Conservation (phyloP, 2,113 vertebrate genomes). For the Varanus salvator region DNA sequence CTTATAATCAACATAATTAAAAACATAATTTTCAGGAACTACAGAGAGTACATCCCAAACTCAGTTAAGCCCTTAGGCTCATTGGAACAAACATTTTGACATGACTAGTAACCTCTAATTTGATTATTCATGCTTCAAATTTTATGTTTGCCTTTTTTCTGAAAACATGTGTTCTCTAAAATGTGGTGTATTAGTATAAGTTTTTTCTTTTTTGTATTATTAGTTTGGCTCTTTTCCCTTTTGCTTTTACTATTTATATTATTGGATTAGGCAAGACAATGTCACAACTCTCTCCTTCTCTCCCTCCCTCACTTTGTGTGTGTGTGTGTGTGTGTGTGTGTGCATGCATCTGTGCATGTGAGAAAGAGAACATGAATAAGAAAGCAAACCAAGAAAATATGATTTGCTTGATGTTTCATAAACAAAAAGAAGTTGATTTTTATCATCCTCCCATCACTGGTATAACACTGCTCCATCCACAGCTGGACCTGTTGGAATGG, state of each 20-base stretch:
- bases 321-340: not conserved
- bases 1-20: too few species aligned
- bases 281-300: too few species aligned
- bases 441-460: not conserved
- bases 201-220: constrained; percentile 2
- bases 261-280: too few species aligned
- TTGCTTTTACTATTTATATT: not conserved
- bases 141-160: not conserved
- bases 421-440: constrained; percentile 13
- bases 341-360: too few species aligned
- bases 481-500: not conserved
- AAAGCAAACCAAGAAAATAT: accelerated
- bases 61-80: too few species aligned
- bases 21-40: too few species aligned
- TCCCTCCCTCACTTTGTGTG: too few species aligned
- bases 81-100: too few species aligned
- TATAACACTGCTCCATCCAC: not conserved
- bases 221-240: not conserved
- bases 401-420: constrained; percentile 19
- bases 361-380: not conserved
- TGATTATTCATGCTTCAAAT: too few species aligned
- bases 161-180: not conserved
- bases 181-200: not conserved
- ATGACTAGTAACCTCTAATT: too few species aligned
- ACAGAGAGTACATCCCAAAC: too few species aligned